Evolutionary conservation across 2,113 vertebrate species (phyloP), one percentile per base, ranked within the genome.

Genomic region (Ondatra zibethicus): DNA sequence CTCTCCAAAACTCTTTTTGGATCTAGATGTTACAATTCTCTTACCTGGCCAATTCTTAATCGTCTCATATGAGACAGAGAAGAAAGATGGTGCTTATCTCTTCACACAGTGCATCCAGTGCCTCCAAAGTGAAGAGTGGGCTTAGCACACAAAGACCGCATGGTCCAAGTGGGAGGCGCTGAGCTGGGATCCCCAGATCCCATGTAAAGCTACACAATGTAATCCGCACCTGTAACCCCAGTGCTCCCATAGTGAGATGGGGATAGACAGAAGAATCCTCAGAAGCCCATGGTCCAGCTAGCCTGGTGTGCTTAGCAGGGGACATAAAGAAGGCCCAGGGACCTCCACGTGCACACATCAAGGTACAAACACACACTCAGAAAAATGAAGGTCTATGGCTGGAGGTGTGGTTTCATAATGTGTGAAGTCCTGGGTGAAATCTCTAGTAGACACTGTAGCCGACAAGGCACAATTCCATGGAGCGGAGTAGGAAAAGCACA

Each of bases 1-100:
- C 25, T 89, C n/a, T 95, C 63, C 52, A 89, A 92, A 92, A 33
- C 39, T 82, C 50, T 85, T 65, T 91, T 88, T 73, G 73, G 14
- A 88, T 68, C 21, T 95, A 36, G 5, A 50, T 76, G 94, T 94
- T 36, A 33, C n/a, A 75, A 16, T 45, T 81, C 94, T 94, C 39
- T 95, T n/a, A 61, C 68, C 82, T 86, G 31, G 31, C 3, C 42
- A 87, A 8, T 84, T 91, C 14, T 84, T 86, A 76, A 68, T 75
- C 23, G 13, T 93, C 45, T 96, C 39, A 92, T 75, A 68, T 82
- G 47, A 92, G 66, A 45, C 84, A 50, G 31, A 39, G 87, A 55
- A n/a, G 4, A 27, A 77, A 96, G 33, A 84, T 55, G 1, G 9
- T 68, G 19, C 66, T 29, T 93, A 42, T 36, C 72, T 81, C 72